These are phyloP conservation scores for Oxycera nigricornis DNA, from an alignment of 2,888 invertebrate genomes.

Conservation along the genomic window DNA sequence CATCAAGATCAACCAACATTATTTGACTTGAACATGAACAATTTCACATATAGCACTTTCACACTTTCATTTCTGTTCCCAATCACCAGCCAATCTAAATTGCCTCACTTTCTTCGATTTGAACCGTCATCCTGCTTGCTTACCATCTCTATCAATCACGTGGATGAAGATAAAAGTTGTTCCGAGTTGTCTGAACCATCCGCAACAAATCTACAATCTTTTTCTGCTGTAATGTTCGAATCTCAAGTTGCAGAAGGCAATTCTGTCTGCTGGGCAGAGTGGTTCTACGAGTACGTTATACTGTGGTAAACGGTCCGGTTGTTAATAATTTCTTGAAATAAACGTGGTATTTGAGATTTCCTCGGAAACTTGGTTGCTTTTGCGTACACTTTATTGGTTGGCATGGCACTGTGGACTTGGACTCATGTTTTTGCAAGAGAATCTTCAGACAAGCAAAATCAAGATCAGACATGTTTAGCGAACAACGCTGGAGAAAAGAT, in stretches of 20 bases:
- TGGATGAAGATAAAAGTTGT: not conserved
- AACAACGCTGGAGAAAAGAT: not conserved
- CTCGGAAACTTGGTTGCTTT: not conserved
- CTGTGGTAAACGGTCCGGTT: not conserved
- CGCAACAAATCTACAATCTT: too few species aligned
- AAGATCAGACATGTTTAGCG: constrained; percentile 5
- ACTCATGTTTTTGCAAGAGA: too few species aligned
- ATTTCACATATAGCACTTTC: too few species aligned
- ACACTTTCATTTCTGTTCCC: too few species aligned
- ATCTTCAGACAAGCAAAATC: too few species aligned
- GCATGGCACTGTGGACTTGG: too few species aligned
- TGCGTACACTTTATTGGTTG: not conserved
- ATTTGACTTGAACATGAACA: too few species aligned
- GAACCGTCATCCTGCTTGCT: not conserved
- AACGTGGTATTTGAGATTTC: constrained; percentile 18
- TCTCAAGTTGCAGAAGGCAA: too few species aligned
- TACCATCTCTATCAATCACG: constrained; percentile 15
- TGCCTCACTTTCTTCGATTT: not conserved
- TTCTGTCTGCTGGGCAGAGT: not conserved
- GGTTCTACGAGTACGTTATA: not conserved
- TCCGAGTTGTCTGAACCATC: not conserved
- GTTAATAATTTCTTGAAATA: constrained; percentile 30
- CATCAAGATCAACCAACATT: too few species aligned
- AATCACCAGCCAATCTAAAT: not conserved
- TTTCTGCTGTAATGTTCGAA: too few species aligned